A percentile compares a stretch with the other conserved stretches of the same genome.
phyloP scores from a whole-genome alignment of 2,888 invertebrate species.

The Thysanoteuthis rhombus region DNA sequence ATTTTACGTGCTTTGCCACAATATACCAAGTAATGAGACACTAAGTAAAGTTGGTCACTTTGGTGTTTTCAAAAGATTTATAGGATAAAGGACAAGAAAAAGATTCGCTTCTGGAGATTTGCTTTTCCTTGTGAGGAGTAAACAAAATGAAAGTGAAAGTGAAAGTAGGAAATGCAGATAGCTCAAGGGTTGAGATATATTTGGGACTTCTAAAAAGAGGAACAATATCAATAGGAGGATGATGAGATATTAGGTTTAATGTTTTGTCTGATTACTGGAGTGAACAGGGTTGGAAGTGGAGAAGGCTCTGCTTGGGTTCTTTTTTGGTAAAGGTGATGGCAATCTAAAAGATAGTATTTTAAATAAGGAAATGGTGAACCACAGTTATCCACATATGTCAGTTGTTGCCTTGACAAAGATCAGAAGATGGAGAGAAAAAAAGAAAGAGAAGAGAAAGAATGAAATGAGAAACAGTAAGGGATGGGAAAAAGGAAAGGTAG shows the following conservation, averaged over 20 bases:
- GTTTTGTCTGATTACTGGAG: not conserved
- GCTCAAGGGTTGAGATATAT: not conserved
- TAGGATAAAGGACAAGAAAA: not conserved
- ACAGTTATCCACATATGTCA: not conserved
- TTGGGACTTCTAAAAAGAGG: slow-evolving; percentile 1
- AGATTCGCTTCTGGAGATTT: not conserved
- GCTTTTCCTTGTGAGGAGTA: not conserved
- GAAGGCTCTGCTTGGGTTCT: not conserved
- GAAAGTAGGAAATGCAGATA: not conserved
- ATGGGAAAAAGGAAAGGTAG: too few relatives aligned
- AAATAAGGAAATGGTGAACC: not conserved
- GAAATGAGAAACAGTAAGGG: not conserved
- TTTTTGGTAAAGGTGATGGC: slow-evolving; percentile 12
- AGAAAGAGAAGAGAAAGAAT: not conserved
- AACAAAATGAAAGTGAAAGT: not conserved
- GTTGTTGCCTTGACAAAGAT: not conserved
- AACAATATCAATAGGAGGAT: not conserved
- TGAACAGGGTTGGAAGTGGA: not conserved
- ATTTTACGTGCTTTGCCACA: not conserved
- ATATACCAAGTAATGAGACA: not conserved
- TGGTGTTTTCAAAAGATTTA: slow-evolving; percentile 12
- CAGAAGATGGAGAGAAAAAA: not conserved
- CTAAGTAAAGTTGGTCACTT: slow-evolving; percentile 12
- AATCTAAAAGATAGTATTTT: not conserved
- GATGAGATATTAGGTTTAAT: not conserved